Base-by-base conservation (phyloP, 2,797 vertebrate genomes). In the Notamacropus eugenii region DNA sequence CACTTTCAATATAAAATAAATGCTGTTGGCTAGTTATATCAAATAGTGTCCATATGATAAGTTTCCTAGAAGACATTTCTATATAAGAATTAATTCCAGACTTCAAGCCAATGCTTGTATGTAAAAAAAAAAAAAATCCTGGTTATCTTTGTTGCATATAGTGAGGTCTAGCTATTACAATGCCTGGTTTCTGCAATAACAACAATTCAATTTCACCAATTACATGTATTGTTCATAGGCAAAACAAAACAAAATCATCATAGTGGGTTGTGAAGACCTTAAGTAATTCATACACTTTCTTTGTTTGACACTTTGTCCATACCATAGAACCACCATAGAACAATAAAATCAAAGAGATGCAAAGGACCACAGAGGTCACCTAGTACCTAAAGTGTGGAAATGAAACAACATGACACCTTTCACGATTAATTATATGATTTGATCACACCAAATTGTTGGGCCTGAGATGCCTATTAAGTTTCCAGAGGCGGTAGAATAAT, bases 11-110 rank as follows among this genome's bases (percentile, higher is more conserved):
- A 52, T 56, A 62, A 58, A 28, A 27, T 91, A 94, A 95, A 56
- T 93, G 91, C 74, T 93, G 97, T 95, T 93, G 96, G 95, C 82
- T 92, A 52, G 59, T 93, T 96, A 92, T 93, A n/a, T 91, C 96
- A 34, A 94, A 55, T 92, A 24, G 62, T 74, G 22, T 82, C n/a
- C 19, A 82, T 82, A 82, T 46, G n/a, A 82, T 82, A 82, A 82
- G n/a, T 19, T 82, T 82, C n/a, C 19, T 40, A 24, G n/a, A 82
- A 82, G 67, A 40, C n/a, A 22, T 82, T 82, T 82, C 67, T 40
- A 40, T 82, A 82, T 82, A 16, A 74, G 67, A 74, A 74, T 74
- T 74, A 74, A 40, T 74, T 82, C 19, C 19, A 46, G 67, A 24
- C 19, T 82, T 82, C 67, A 82, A 82, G n/a, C 8, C 67, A 40